Evolutionary conservation across 2,888 invertebrate species (phyloP), one percentile per base, ranked within the genome.

Genomic region (Vesta saturnalis): DNA sequence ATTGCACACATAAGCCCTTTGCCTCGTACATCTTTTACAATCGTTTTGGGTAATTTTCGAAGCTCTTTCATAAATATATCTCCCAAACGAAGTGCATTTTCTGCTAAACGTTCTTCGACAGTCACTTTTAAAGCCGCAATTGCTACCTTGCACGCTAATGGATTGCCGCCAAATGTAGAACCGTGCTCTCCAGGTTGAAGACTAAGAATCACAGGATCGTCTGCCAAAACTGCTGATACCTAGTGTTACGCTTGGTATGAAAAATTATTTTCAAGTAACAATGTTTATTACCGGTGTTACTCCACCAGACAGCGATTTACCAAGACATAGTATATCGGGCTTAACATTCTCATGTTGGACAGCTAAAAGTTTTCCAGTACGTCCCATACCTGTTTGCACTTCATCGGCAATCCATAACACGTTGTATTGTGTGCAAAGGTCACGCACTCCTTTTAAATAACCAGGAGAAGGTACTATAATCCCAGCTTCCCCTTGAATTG

Each of bases 401-500:
- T 95, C 94, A 81, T 95, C 94, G 8, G 92, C 93, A 69, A 94
- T 92, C 89, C 91, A 93, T 6, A 95, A 85, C 1, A 94, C 93
- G 76, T 94, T 92, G 84, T 94, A 86, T 77, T 91, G 91, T 23
- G 88, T 88, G 81, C 94, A 95, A 0, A 94, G 82, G 43, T 90
- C 87, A 39, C 93, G 83, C 0, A 94, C 90, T 3, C 88, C 88
- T 79, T 85, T 87, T 68, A 95, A 83, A 79, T 94, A 94, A 0
- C 93, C 93, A 1, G 86, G 85, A 78, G 88, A 83, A 0, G 94
- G 94, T 1, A 95, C 89, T 3, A 91, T 86, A 8, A 94, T 92
- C 10, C 94, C 94, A 18, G 93, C 94, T 83, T 95, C 95, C 1
- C 94, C 95, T 83, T 95, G 94, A 74, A 95, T 93, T 0, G 94